Conservation (phyloP, 2,888 invertebrate species). For the Euproctis similis region DNA sequence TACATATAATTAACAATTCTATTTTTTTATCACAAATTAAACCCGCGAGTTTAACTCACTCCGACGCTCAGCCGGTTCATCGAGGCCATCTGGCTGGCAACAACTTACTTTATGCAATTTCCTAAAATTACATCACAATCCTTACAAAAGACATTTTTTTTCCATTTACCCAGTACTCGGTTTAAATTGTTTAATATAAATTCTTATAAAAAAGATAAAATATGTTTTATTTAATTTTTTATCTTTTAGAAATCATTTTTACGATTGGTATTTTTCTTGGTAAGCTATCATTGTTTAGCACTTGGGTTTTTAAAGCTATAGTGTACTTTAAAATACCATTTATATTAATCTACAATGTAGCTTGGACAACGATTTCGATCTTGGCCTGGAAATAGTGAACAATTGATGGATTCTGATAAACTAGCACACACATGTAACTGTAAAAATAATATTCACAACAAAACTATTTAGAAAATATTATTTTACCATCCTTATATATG, state of each 20-base stretch:
- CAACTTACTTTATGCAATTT: constrained; percentile 7
- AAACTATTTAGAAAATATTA: no score
- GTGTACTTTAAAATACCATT: constrained; percentile 11
- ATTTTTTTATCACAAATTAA: constrained; percentile 49
- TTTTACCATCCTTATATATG: no score
- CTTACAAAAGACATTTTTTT: constrained; percentile 18
- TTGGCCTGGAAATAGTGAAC: constrained; percentile 16
- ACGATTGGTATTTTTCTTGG: constrained; percentile 12
- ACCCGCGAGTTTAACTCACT: constrained; percentile 45
- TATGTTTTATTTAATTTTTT: no score
- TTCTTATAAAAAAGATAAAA: constrained; percentile 22
- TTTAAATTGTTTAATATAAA: constrained; percentile 19
- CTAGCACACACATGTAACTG: not conserved
- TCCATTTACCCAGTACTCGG: constrained; percentile 9
- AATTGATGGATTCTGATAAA: not conserved
- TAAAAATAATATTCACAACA: no score
- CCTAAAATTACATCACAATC: constrained; percentile 23
- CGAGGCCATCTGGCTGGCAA: constrained; percentile 24
- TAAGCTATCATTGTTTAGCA: constrained; percentile 12
- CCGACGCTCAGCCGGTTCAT: constrained; percentile 18
- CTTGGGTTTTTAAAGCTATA: constrained; percentile 11
- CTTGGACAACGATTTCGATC: constrained; percentile 13
- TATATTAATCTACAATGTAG: constrained; percentile 5
- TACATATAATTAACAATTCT: constrained; percentile 22
- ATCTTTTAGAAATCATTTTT: constrained; percentile 8